Conservation (phyloP, 2,888 invertebrate genomes). For the Lithosia quadra region DNA sequence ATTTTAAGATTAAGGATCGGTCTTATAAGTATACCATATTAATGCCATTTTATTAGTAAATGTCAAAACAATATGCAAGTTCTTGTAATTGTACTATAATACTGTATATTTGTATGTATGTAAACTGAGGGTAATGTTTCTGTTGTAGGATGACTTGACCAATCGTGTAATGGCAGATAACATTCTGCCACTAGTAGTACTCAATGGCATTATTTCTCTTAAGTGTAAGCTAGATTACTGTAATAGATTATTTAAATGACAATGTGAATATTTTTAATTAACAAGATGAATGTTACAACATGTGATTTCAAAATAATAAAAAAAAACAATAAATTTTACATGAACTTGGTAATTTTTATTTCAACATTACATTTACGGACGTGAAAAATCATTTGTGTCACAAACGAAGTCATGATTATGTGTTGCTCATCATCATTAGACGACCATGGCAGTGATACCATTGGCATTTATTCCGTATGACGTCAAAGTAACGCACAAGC, state of each 20-base stretch:
- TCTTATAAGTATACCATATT: conserved; percentile 81
- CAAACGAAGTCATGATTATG: no score
- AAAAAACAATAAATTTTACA: conserved; percentile 88
- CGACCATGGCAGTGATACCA: no score
- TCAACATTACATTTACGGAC: not conserved
- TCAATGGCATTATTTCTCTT: conserved; percentile 86
- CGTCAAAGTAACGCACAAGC: no score
- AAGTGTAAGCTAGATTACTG: conserved; percentile 86
- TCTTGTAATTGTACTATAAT: conserved; percentile 83
- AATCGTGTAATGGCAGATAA: conserved; percentile 79
- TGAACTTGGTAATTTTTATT: conserved; percentile 65
- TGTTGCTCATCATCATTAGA: no score
- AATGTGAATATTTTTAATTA: conserved; percentile 90
- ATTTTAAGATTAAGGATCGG: conserved; percentile 78
- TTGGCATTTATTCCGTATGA: no score
- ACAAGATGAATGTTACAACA: conserved; percentile 89
- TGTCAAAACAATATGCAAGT: conserved; percentile 79
- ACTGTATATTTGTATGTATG: conserved; percentile 86
- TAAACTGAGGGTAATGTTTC: conserved; percentile 79
- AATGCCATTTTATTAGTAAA: conserved; percentile 85
- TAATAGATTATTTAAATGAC: conserved; percentile 88
- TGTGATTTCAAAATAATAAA: conserved; percentile 89
- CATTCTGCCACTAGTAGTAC: conserved; percentile 76
- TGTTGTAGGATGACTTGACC: conserved; percentile 83
- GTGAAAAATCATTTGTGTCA: no score